phyloP scores from a whole-genome alignment of 2,888 invertebrate genomes.

The Lochmaea capreae region DNA sequence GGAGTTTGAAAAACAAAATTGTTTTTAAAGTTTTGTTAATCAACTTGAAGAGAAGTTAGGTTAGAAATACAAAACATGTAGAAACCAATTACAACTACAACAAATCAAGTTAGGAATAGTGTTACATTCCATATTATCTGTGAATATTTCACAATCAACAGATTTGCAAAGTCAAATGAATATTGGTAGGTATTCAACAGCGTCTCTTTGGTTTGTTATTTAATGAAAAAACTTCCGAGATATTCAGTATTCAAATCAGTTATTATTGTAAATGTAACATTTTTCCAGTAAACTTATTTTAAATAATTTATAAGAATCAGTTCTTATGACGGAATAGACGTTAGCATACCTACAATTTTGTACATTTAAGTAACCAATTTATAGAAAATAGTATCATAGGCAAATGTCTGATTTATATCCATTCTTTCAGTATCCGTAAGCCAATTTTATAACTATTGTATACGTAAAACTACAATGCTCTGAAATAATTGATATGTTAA shows the following conservation, averaged over 20 bases:
- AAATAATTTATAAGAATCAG: constrained; percentile 8
- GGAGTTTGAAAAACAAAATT: background rate
- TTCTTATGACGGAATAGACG: background rate
- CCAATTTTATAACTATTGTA: background rate
- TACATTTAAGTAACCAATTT: background rate
- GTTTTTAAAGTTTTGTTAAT: too few relatives aligned
- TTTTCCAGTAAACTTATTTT: background rate
- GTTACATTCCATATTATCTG: background rate
- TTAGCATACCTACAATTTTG: constrained; percentile 10
- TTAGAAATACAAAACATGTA: too few relatives aligned
- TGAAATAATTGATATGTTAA: constrained; percentile 8
- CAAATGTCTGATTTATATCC: constrained; percentile 19
- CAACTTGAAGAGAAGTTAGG: too few relatives aligned
- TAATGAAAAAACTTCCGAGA: too few relatives aligned
- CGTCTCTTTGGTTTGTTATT: too few relatives aligned
- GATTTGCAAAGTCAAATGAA: background rate
- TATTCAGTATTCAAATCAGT: background rate
- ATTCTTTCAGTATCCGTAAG: background rate
- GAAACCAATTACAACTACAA: background rate
- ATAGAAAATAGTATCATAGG: background rate
- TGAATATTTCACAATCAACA: background rate
- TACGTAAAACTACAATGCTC: background rate
- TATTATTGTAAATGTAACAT: background rate
- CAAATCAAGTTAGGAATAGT: background rate
- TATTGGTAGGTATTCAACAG: background rate